Evolutionary conservation across 2,113 vertebrate genomes (phyloP), one percentile per base, ranked within the genome.

Genomic region (Ochotona princeps): DNA sequence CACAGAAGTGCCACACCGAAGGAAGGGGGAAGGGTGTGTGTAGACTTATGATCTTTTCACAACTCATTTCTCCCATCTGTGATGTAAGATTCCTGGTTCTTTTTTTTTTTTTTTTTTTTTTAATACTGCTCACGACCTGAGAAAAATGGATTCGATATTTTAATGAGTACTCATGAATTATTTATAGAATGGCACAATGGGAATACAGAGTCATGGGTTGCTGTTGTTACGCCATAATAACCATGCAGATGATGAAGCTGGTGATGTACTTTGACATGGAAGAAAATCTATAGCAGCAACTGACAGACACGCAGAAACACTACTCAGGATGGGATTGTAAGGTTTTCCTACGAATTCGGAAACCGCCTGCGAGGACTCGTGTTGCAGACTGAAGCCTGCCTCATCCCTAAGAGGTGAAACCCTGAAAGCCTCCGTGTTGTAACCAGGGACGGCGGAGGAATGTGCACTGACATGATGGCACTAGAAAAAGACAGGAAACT

Each of bases 131-230:
- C 10, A 30, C 49, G 70, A 70, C 76, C 67, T 79, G 87, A 54
- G 49, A 63, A 72, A 49, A 60, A 66, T 70, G 65, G 60, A 70
- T 83, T 88, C 75, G 81, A 17, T 92, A 78, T 88, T 92, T 90
- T 91, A 78, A 82, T 13, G 74, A 83, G 20, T 57, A 70, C 23
- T 75, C 81, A 54, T 78, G 75, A 90, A 69, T 96, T 93, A 94
- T 94, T 94, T 93, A 75, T 96, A 35, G 69, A 72, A 51, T 63
- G 65, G 13, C 57, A 72, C 67, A 80, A 28, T 81, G 28, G 75
- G 74, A 92, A 94, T 67, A 81, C 9, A 63, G 51, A 89, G 49
- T 32, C 26, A 23, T 70, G 60, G 32, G 49, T 90, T 63, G 61
- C 57, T 78, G 12, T 90, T 90, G 26, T 85, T 89, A 57, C 61